Conservation (phyloP, 2,113 vertebrate species). For the Crotophaga sulcirostris region DNA sequence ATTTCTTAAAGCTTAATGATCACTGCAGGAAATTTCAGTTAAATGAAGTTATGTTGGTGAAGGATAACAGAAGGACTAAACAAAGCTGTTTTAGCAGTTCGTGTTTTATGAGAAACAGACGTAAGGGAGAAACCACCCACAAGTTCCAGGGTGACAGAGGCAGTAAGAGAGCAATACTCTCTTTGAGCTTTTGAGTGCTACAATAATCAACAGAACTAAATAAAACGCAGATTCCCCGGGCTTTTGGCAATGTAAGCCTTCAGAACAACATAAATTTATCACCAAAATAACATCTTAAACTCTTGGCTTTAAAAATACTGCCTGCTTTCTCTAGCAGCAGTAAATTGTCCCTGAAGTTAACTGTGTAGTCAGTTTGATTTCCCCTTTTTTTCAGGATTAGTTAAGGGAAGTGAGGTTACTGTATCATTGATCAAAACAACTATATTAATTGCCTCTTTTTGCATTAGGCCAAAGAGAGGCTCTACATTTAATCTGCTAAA, state of each 20-base stretch:
- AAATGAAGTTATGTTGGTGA: not conserved
- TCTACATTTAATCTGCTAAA: not conserved
- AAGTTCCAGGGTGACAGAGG: not conserved
- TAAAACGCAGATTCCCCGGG: not conserved
- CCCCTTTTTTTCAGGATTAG: not conserved
- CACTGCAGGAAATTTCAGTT: conserved; percentile 7
- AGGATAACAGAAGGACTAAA: not conserved
- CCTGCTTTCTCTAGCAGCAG: not conserved
- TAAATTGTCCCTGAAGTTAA: not conserved
- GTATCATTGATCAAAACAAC: not conserved
- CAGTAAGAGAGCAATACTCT: not conserved
- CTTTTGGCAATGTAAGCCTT: not conserved
- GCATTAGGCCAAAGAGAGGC: not conserved
- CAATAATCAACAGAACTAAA: not conserved
- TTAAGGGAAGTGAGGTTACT: not conserved
- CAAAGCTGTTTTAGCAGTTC: conserved; percentile 11
- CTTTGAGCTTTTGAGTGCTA: not conserved
- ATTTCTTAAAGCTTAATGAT: not conserved
- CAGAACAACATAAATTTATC: not conserved
- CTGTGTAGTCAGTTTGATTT: not conserved
- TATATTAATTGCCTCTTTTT: not conserved
- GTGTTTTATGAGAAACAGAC: conserved; percentile 29
- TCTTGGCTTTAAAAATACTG: not conserved
- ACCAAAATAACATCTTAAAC: not conserved
- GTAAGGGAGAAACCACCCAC: not conserved